These are phyloP conservation scores for Corbicula japonica DNA, from an alignment of 2,888 invertebrate species.

Conservation along the genomic window DNA sequence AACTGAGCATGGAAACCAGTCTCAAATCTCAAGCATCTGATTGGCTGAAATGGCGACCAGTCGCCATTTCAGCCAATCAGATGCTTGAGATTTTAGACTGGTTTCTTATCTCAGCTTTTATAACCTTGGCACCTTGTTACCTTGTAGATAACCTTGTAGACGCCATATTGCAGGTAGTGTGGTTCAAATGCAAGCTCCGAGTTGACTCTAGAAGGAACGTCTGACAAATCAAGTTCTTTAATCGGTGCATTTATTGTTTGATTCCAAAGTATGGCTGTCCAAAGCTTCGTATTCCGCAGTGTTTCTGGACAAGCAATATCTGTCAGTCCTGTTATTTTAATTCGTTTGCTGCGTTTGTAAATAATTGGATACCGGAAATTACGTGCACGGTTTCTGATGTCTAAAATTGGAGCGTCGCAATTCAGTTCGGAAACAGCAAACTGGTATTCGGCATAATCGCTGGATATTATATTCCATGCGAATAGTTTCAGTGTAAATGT, in stretches of 20 bases:
- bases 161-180: slow-evolving; percentile 80
- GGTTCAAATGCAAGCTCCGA: slow-evolving; percentile 76
- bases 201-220: slow-evolving; percentile 45
- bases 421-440: slow-evolving; percentile 73
- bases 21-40: too few relatives aligned
- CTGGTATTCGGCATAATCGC: slow-evolving; percentile 1
- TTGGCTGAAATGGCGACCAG: too few relatives aligned
- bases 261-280: slow-evolving; percentile 74
- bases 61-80: too few relatives aligned
- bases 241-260: slow-evolving; percentile 53
- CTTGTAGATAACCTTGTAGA: slow-evolving; percentile 83
- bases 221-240: slow-evolving; percentile 49
- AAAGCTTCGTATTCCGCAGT: slow-evolving; percentile 76
- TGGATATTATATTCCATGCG: slow-evolving; percentile 65
- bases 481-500: slow-evolving; percentile 55
- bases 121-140: slow-evolving; percentile 73
- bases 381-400: slow-evolving; percentile 64
- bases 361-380: slow-evolving; percentile 30
- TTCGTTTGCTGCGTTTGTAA: slow-evolving; percentile 50
- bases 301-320: slow-evolving; percentile 75
- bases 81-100: too few relatives aligned
- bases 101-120: too few relatives aligned
- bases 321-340: slow-evolving; percentile 69
- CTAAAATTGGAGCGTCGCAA: slow-evolving; percentile 75
- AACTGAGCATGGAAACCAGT: too few relatives aligned